Evolutionary conservation across 2,113 vertebrate species (phyloP), one percentile per base, ranked within the genome.

Genomic region (Ondatra zibethicus): DNA sequence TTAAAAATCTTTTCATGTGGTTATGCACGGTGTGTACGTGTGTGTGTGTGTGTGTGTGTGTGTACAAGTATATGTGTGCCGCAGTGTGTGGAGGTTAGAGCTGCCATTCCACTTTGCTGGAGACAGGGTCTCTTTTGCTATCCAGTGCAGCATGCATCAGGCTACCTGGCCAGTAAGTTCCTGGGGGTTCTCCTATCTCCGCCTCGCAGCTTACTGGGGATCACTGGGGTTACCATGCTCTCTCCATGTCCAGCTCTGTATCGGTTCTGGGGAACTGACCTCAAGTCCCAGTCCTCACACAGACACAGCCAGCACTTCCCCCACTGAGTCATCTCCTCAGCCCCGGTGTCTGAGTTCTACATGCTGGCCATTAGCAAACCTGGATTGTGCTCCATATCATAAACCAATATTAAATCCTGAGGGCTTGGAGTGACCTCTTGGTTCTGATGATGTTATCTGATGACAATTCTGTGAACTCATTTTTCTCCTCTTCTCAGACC

Each of bases 381-480:
- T 84, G 66, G 36, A 72, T 91, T 81, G 52, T 23, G 58, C 17
- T 93, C 78, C 14, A 42, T 0, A n/a, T 73, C 27, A 73, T 9
- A 68, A 95, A 31, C 16, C 47, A 81, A 58, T 52, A 90, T 85
- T 81, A 94, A 93, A n/a, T 88, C 19, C 55, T 81, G 55, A 73
- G 27, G 19, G 73, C 27, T 6, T 77, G 17, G 82, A 27, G 21
- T 52, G 31, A 31, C 45, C 13, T 45, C 31, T 65, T 76, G 6
- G 14, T 82, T 82, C 45, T 89, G 78, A 39, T 61, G 91, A 76
- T 52, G 21, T 21, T 10, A 82, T 72, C 68, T 88, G 8, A 68
- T 92, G 25, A 63, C 31, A 42, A 29, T 95, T 85, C 55, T 21
- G 50, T 33, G 36, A 33, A 70, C 11, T 45, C 31, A 39, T 88